Percentiles rank a stretch among this genome's conserved stretches.
These are phyloP conservation scores for Eupithecia subfuscata DNA, from an alignment of 2,888 invertebrate genomes.

Conservation along the genomic window DNA sequence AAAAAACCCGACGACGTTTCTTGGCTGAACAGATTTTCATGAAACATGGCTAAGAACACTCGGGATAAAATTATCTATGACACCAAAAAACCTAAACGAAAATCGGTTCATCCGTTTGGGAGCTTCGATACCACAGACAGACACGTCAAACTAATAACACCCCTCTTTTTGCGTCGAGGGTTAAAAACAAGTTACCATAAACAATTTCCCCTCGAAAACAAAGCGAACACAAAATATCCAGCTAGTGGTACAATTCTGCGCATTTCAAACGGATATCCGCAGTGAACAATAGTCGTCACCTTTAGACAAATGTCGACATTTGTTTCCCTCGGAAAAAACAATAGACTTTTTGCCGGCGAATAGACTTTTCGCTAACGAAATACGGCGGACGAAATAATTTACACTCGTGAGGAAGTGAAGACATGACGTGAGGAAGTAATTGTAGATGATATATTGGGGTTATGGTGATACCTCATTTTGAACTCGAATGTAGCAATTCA, in stretches of 20 bases:
- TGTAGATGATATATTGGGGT: conserved; percentile 7
- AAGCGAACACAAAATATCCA: not conserved
- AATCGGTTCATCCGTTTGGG: no score
- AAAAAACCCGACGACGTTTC: no score
- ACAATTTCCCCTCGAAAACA: conserved; percentile 8
- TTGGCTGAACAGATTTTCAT: no score
- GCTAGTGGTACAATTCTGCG: conserved; percentile 20
- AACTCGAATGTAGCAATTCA: not conserved
- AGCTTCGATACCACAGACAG: no score
- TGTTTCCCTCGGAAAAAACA: conserved; percentile 29
- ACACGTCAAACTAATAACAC: no score
- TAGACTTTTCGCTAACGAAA: not conserved
- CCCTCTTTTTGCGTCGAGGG: no score
- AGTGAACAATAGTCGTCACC: conserved; percentile 10
- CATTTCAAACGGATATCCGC: conserved; percentile 13
- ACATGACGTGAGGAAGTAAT: not conserved
- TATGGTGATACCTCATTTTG: not conserved
- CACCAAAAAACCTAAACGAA: no score
- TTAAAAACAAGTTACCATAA: not conserved
- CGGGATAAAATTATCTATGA: no score
- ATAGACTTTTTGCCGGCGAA: conserved; percentile 21
- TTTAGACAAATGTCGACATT: conserved; percentile 38
- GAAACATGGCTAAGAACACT: no score
- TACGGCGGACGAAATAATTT: conserved; percentile 1
- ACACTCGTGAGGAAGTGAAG: conserved; percentile 1